Conservation (phyloP, 2,888 invertebrate genomes). For the Xestia c-nigrum region DNA sequence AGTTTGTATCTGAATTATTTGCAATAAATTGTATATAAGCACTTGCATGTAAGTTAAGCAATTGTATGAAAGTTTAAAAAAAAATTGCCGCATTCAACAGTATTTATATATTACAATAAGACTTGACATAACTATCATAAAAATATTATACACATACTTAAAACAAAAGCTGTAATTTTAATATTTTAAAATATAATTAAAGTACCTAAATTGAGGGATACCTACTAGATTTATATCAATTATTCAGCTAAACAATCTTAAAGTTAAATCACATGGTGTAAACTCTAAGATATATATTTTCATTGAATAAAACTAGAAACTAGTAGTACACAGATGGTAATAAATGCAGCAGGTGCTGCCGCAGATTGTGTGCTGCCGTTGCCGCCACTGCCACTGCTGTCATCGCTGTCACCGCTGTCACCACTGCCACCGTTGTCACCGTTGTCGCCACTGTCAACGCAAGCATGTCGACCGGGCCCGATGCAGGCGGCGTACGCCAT, state of each 20-base stretch:
- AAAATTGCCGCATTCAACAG: neutral
- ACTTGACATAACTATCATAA: neutral
- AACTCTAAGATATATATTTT: conserved; percentile 13
- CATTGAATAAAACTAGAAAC: conserved; percentile 13
- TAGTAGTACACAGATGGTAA: conserved; percentile 30
- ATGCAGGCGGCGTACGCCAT: conserved; percentile 93
- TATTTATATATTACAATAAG: neutral
- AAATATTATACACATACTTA: neutral
- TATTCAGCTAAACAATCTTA: neutral
- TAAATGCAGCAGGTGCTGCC: neutral
- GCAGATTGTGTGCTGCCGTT: conserved; percentile 23
- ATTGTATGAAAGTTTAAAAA: too few relatives aligned
- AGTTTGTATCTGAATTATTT: too few relatives aligned
- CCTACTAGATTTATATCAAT: neutral
- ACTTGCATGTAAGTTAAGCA: too few relatives aligned
- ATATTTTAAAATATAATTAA: neutral
- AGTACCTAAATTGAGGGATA: neutral
- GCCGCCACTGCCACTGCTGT: neutral
- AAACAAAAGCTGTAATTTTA: neutral
- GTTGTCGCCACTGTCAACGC: conserved; percentile 55
- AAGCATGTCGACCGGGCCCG: conserved; percentile 88
- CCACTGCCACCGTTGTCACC: too few relatives aligned
- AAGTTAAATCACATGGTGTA: neutral
- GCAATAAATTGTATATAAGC: too few relatives aligned
- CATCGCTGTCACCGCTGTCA: conserved; percentile 1